Evolutionary conservation across 1,140 invertebrate genomes (phyloP).

Genomic region (Pseudomyrmex gracilis): DNA sequence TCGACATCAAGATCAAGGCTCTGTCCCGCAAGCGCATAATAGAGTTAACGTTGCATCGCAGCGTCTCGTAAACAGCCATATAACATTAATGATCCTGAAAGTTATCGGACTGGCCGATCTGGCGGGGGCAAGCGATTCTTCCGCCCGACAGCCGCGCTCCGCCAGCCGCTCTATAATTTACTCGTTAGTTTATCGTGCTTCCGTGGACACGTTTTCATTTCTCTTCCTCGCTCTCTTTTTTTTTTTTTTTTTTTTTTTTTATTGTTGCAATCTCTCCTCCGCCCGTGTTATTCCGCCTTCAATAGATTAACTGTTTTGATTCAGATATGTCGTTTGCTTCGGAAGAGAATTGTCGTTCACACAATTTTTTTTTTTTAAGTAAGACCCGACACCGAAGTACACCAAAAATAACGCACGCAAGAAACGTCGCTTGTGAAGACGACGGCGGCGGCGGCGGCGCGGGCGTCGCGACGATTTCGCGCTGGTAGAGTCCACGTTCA

Average conservation of each 20-base stretch:
- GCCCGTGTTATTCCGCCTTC: constrained; percentile 16
- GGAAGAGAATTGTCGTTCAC: no score
- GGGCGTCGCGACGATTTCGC: constrained; percentile 52
- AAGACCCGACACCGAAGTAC: no score
- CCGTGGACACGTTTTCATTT: constrained; percentile 51
- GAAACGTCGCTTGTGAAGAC: constrained; percentile 2
- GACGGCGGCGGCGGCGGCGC: constrained; percentile 37
- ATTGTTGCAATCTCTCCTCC: constrained; percentile 3
- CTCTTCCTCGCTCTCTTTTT: not conserved
- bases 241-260: constrained; percentile 6
- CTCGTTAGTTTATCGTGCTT: constrained; percentile 77
- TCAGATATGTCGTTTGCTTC: not conserved
- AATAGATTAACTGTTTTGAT: constrained; percentile 23
- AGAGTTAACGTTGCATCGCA: constrained; percentile 62
- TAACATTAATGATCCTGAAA: constrained; percentile 78
- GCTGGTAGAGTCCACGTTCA: constrained; percentile 64
- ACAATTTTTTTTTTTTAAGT: not conserved
- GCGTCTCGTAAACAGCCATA: constrained; percentile 68
- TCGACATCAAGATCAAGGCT: constrained; percentile 23
- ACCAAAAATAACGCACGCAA: constrained; percentile 8
- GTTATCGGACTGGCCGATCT: constrained; percentile 75
- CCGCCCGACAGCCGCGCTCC: constrained; percentile 60
- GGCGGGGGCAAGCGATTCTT: constrained; percentile 58
- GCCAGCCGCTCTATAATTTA: constrained; percentile 80
- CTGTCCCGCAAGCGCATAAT: constrained; percentile 40